These are phyloP conservation scores for Cotesia congregata DNA, from an alignment of 2,888 invertebrate species.

Conservation along the genomic window DNA sequence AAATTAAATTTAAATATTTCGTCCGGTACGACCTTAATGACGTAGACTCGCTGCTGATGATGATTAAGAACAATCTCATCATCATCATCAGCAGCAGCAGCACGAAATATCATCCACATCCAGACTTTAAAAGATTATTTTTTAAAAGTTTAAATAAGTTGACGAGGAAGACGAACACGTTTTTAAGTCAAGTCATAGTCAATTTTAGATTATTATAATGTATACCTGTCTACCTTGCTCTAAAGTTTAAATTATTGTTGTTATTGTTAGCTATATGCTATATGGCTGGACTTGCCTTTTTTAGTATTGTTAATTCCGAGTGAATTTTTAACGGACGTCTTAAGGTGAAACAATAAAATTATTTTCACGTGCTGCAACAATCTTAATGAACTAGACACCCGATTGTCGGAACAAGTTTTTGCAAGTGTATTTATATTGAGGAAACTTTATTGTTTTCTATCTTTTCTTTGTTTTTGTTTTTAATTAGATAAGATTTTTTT, in stretches of 20 bases:
- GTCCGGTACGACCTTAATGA: constrained; percentile 65
- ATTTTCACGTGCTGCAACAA: neutral
- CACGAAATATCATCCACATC: neutral
- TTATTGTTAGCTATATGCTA: neutral
- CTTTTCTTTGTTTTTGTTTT: too few species aligned
- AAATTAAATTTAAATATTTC: constrained; percentile 67
- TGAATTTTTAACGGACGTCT: neutral
- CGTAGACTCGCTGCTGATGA: constrained; percentile 43
- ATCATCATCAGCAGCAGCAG: constrained; percentile 4
- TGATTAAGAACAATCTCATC: constrained; percentile 43
- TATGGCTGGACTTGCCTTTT: neutral
- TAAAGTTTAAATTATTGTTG: constrained; percentile 25
- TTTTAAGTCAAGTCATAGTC: constrained; percentile 43
- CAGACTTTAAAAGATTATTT: constrained; percentile 22
- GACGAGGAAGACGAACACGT: neutral
- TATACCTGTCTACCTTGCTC: constrained; percentile 19
- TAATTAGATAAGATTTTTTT: too few species aligned
- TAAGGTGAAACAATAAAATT: constrained; percentile 1
- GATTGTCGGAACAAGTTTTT: neutral
- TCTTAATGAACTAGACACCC: neutral
- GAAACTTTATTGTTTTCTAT: too few species aligned
- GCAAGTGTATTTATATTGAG: too few species aligned
- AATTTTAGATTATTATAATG: constrained; percentile 49
- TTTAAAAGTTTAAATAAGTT: constrained; percentile 8
- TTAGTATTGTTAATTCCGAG: neutral